Evolutionary conservation across 92 coral and sea anemone genomes (phyloP), one percentile per base, ranked within the genome.

Genomic region (Muricea muricata): DNA sequence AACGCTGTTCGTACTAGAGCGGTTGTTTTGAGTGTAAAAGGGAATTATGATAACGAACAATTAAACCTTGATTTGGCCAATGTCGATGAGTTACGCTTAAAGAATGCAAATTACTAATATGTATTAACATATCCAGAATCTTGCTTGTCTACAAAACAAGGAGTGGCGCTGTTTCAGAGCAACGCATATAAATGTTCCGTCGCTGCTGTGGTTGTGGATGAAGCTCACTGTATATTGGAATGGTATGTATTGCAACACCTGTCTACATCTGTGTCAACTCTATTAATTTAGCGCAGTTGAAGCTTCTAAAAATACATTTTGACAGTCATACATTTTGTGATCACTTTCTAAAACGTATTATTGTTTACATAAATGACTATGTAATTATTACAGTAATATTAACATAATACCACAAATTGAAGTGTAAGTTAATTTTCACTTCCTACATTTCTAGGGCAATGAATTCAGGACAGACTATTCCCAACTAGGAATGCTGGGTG

Each of bases 321-420:
- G n/a, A n/a, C n/a, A n/a, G n/a, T n/a, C n/a, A n/a, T n/a, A n/a
- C n/a, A n/a, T n/a, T n/a, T n/a, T 39, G 45, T 39, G 45, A 39
- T 39, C 11, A 5, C 84, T 88, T 45, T 85, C 92, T 0, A 57
- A n/a, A n/a, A n/a, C n/a, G n/a, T n/a, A n/a, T n/a, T n/a, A n/a
- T n/a, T n/a, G n/a, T n/a, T n/a, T n/a, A n/a, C n/a, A n/a, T n/a
- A n/a, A n/a, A n/a, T n/a, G n/a, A n/a, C n/a, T n/a, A n/a, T n/a
- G n/a, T n/a, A n/a, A n/a, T n/a, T n/a, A n/a, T n/a, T n/a, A n/a
- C n/a, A n/a, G n/a, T n/a, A n/a, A n/a, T n/a, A n/a, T n/a, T n/a
- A n/a, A n/a, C n/a, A n/a, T n/a, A n/a, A n/a, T n/a, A n/a, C n/a
- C n/a, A n/a, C n/a, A n/a, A n/a, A n/a, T n/a, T n/a, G n/a, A n/a